Percentiles rank a stretch among this genome's conserved stretches.
Evolutionary conservation across 2,888 invertebrate species (phyloP).

Genomic region (Nesidiocoris tenuis): DNA sequence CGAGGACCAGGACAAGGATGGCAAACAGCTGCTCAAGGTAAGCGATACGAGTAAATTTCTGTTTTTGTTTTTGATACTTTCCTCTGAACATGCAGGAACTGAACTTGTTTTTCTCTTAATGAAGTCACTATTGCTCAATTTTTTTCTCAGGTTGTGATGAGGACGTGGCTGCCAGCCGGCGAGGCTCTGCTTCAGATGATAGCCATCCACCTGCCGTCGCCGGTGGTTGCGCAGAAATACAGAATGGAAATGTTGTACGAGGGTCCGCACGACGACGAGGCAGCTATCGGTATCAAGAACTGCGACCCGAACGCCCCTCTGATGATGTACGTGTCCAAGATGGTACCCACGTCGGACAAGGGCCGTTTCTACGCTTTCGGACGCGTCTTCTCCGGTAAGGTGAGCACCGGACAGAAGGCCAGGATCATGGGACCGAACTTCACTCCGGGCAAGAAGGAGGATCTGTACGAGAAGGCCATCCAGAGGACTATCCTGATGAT

Average conservation of each 20-base stretch:
- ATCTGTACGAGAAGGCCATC: conserved; percentile 97
- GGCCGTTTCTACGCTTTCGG: conserved; percentile 99
- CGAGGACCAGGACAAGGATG: conserved; percentile 95
- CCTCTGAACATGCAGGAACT: not conserved
- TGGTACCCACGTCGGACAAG: conserved; percentile 99
- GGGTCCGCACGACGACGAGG: conserved; percentile 95
- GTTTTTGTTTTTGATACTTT: conserved; percentile 55
- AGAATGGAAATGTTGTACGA: conserved; percentile 99
- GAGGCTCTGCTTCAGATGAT: conserved; percentile 99
- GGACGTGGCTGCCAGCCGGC: conserved; percentile 98
- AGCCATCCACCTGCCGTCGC: conserved; percentile 98
- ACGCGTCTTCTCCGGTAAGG: conserved; percentile 97
- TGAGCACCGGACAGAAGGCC: conserved; percentile 81
- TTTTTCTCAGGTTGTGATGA: conserved; percentile 74
- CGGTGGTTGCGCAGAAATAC: conserved; percentile 98
- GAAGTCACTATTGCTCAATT: too few species aligned
- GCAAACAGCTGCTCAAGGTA: conserved; percentile 87
- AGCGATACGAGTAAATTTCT: too few species aligned
- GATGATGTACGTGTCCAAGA: conserved; percentile 99
- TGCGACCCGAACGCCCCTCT: conserved; percentile 96
- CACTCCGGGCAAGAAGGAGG: conserved; percentile 96
- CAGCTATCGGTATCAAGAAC: conserved; percentile 83
- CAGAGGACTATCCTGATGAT: conserved; percentile 99
- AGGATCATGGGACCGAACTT: conserved; percentile 99
- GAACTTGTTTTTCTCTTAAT: too few species aligned